These are phyloP conservation scores for Lysandra coridon DNA, from an alignment of 2,888 invertebrate species.

Conservation along the genomic window DNA sequence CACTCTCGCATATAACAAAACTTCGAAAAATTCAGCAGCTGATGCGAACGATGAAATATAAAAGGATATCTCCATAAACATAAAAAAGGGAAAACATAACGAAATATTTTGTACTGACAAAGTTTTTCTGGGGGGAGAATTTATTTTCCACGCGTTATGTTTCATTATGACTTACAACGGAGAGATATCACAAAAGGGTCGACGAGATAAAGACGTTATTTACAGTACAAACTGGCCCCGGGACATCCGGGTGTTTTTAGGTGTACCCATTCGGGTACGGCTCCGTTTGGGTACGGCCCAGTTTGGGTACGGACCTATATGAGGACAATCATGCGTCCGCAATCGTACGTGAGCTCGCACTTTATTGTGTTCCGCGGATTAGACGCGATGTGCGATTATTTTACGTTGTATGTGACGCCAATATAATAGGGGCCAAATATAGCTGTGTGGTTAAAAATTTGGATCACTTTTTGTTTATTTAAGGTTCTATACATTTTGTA, in stretches of 20 bases:
- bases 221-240: conserved; percentile 56
- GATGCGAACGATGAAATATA: background rate
- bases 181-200: conserved; percentile 30
- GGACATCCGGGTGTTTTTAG: background rate
- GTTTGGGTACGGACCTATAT: background rate
- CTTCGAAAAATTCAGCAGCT: background rate
- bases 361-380: background rate
- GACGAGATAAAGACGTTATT: conserved; percentile 33
- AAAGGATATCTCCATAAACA: conserved; percentile 8
- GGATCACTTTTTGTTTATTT: background rate
- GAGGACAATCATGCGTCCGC: background rate
- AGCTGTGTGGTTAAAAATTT: background rate
- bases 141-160: conserved; percentile 5
- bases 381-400: background rate
- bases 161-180: conserved; percentile 15
- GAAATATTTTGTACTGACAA: conserved; percentile 11
- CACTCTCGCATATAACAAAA: background rate
- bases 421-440: background rate
- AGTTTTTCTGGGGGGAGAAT: conserved; percentile 10
- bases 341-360: conserved; percentile 3
- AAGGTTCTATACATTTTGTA: too few relatives aligned
- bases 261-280: background rate
- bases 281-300: background rate
- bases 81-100: conserved; percentile 5
- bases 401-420: background rate